Conservation (phyloP, 2,888 invertebrate species). For the Papilio gigon region DNA sequence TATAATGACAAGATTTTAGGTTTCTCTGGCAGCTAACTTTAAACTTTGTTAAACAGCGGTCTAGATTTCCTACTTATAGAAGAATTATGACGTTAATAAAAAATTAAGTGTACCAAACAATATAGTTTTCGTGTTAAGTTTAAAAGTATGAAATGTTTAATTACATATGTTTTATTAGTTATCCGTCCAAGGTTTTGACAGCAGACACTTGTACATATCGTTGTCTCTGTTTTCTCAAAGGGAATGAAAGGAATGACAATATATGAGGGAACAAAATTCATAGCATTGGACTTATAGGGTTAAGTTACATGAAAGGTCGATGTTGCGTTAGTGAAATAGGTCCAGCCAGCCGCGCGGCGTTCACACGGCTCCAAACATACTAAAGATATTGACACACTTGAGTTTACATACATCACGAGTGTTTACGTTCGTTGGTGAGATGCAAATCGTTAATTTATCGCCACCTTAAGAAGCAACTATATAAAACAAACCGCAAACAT, state of each 20-base stretch:
- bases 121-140: too few relatives aligned
- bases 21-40: neutral
- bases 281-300: too few relatives aligned
- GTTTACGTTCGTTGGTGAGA: constrained; percentile 72
- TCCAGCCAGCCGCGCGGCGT: constrained; percentile 42
- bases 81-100: too few relatives aligned
- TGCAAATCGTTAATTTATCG: constrained; percentile 81
- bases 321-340: constrained; percentile 7
- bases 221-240: too few relatives aligned
- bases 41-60: neutral
- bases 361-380: constrained; percentile 51
- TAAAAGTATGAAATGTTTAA: too few relatives aligned
- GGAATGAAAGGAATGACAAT: too few relatives aligned
- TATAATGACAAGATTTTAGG: constrained; percentile 15
- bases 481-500: constrained; percentile 78
- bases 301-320: neutral
- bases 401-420: constrained; percentile 68
- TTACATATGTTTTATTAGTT: too few relatives aligned
- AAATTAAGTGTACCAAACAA: too few relatives aligned
- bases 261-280: too few relatives aligned
- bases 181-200: too few relatives aligned
- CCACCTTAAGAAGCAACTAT: constrained; percentile 76
- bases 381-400: constrained; percentile 66
- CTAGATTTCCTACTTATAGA: neutral
- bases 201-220: too few relatives aligned